phyloP scores from a whole-genome alignment of 2,113 vertebrate genomes.

The Erythrocercus mccallii region DNA sequence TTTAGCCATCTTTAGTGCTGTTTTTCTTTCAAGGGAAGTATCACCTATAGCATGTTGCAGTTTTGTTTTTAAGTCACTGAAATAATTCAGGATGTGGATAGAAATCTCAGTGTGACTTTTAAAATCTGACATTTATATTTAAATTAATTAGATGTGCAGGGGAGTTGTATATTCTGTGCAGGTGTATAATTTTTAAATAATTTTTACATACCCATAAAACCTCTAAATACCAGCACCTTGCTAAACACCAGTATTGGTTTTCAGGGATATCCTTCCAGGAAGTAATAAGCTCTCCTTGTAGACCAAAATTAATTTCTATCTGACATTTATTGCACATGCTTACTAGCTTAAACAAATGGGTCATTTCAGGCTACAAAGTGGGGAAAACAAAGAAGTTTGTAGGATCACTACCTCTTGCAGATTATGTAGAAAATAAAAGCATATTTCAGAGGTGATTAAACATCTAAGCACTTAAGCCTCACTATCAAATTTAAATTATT shows the following conservation, averaged over 20 bases:
- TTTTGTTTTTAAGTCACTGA: background rate
- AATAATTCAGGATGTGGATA: background rate
- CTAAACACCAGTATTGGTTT: background rate
- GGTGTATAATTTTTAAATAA: background rate
- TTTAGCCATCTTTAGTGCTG: background rate
- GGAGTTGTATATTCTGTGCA: background rate
- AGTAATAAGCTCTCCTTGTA: background rate
- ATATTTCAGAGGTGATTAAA: background rate
- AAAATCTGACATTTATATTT: background rate
- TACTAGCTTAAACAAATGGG: background rate
- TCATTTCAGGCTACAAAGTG: background rate
- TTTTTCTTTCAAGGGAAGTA: background rate
- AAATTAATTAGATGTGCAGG: background rate
- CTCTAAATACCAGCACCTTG: background rate
- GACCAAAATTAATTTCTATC: background rate
- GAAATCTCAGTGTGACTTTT: background rate
- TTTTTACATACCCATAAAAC: background rate
- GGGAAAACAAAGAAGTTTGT: background rate
- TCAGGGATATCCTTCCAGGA: background rate
- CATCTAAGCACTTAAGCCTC: background rate
- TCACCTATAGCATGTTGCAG: background rate
- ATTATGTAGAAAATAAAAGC: background rate
- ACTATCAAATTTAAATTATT: background rate
- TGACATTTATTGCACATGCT: background rate
- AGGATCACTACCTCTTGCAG: background rate